Conservation (phyloP, 2,113 vertebrate genomes). For the Microtus ochrogaster region DNA sequence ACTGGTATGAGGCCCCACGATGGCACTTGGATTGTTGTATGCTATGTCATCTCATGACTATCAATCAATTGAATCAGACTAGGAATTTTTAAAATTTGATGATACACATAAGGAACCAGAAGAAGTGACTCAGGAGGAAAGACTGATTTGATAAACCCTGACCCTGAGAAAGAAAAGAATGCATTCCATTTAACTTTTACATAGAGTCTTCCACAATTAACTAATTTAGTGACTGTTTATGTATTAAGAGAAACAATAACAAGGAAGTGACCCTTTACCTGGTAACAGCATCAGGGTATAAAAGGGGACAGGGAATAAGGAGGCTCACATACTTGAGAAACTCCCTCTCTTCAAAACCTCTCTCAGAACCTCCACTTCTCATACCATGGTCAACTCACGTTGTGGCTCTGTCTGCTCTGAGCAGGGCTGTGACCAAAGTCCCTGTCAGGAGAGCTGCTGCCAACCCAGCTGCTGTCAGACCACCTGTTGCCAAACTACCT, state of each 20-base stretch:
- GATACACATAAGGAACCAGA: background rate
- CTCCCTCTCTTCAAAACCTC: constrained; percentile 46
- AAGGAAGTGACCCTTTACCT: constrained; percentile 25
- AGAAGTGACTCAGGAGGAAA: constrained; percentile 17
- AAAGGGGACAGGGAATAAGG: constrained; percentile 23
- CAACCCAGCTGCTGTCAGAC: background rate
- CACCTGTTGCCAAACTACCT: background rate
- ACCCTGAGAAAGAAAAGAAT: background rate
- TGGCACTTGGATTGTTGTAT: background rate
- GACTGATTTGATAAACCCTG: background rate
- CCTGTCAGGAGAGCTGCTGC: constrained; percentile 36
- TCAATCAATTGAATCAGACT: background rate
- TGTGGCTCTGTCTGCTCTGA: constrained; percentile 47
- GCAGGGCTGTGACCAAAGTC: constrained; percentile 41
- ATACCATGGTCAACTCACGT: constrained; percentile 67
- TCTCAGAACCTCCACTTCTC: background rate
- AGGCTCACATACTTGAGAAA: constrained; percentile 32
- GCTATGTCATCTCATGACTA: background rate
- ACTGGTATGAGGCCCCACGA: background rate
- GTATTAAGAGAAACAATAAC: constrained; percentile 58
- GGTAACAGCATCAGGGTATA: constrained; percentile 46
- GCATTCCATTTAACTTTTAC: background rate
- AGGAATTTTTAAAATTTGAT: constrained; percentile 19
- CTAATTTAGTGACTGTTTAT: constrained; percentile 29
- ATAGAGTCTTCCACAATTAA: constrained; percentile 39